A percentile compares a stretch with the other conserved stretches of the same genome.
Evolutionary conservation across 2,888 invertebrate genomes (phyloP).

Genomic region (Apamea sordens): DNA sequence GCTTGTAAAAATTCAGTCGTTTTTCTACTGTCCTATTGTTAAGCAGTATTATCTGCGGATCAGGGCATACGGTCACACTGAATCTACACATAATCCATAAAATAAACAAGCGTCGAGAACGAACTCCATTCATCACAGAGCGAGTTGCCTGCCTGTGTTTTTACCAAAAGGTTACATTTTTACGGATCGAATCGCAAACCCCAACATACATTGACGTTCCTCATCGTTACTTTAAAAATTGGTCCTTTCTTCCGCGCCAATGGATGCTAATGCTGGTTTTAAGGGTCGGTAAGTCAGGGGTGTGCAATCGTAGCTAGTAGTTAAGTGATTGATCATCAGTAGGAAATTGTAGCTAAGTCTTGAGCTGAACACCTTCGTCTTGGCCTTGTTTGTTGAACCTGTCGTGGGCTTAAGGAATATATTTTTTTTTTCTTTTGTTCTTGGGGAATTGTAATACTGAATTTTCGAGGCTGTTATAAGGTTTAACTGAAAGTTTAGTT

Average conservation of each 20-base stretch:
- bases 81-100: constrained; percentile 48
- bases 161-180: constrained; percentile 14
- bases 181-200: neutral
- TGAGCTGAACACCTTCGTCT: constrained; percentile 66
- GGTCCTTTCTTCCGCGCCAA: neutral
- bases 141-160: constrained; percentile 27
- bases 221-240: neutral
- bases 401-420: neutral
- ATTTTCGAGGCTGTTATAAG: neutral
- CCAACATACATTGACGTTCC: neutral
- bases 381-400: constrained; percentile 33
- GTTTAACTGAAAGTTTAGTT: neutral
- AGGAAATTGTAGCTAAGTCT: constrained; percentile 71
- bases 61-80: constrained; percentile 40
- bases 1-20: constrained; percentile 31
- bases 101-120: constrained; percentile 63
- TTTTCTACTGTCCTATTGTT: constrained; percentile 50
- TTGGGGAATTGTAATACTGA: neutral
- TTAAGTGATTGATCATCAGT: constrained; percentile 73
- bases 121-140: constrained; percentile 68
- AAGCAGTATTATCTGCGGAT: constrained; percentile 47
- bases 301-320: constrained; percentile 17
- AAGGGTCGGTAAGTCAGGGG: neutral
- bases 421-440: constrained; percentile 7
- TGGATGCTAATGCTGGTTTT: neutral